These are phyloP conservation scores for Anas bahamensis DNA, from an alignment of 2,797 vertebrate species.

Conservation along the genomic window DNA sequence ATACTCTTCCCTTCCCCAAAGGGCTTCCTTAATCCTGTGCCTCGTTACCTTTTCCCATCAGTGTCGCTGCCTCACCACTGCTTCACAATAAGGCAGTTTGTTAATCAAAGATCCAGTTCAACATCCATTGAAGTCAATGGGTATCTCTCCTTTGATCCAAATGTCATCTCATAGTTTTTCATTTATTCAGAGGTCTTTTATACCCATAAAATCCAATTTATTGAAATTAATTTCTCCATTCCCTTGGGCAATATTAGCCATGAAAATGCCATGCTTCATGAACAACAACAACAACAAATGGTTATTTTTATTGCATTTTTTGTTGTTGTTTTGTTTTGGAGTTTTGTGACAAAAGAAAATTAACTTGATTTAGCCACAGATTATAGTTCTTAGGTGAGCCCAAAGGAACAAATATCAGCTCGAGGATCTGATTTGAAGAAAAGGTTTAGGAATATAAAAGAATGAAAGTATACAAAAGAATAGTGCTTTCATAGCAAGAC, in stretches of 20 bases:
- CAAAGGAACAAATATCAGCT: conserved; percentile 39
- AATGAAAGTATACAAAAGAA: conserved; percentile 8
- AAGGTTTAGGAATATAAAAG: neutral
- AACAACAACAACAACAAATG: conserved; percentile 39
- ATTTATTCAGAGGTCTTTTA: conserved; percentile 67
- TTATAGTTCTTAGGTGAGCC: conserved; percentile 29
- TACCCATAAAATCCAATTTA: conserved; percentile 70
- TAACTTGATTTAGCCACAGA: conserved; percentile 52
- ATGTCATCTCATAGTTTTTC: conserved; percentile 56
- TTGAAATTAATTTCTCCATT: conserved; percentile 76
- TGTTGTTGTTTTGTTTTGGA: conserved; percentile 30
- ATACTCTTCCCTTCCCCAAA: neutral
- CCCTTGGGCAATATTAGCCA: conserved; percentile 67
- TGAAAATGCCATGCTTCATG: conserved; percentile 53
- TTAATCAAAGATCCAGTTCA: conserved; percentile 49
- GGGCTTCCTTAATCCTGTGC: neutral
- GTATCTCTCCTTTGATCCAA: conserved; percentile 63
- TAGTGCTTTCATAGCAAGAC: neutral
- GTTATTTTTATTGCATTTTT: conserved; percentile 53
- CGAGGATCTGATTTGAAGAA: conserved; percentile 16
- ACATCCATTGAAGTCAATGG: conserved; percentile 23
- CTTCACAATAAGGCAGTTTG: conserved; percentile 25
- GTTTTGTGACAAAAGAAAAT: conserved; percentile 42
- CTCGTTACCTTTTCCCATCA: neutral
- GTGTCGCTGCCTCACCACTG: neutral